phyloP scores from a whole-genome alignment of 2,797 vertebrate species.

The Lagodon rhomboides region DNA sequence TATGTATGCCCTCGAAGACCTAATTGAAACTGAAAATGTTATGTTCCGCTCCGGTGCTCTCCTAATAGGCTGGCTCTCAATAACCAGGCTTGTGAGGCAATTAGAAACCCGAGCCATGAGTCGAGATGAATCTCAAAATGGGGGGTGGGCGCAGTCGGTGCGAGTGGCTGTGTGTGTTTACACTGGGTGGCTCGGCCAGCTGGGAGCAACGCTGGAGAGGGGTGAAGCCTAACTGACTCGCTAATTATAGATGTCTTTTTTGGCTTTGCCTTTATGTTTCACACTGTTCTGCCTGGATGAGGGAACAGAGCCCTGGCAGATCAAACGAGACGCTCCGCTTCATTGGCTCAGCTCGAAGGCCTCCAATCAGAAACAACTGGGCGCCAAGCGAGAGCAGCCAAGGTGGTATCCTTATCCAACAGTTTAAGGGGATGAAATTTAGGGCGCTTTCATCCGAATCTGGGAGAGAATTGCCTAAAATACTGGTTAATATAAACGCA shows the following conservation, averaged over 20 bases:
- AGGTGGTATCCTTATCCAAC: constrained; percentile 64
- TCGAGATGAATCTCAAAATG: constrained; percentile 52
- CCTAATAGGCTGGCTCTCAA: constrained; percentile 82
- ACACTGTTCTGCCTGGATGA: constrained; percentile 59
- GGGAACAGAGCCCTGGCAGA: constrained; percentile 65
- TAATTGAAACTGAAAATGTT: constrained; percentile 91
- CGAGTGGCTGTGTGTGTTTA: constrained; percentile 37
- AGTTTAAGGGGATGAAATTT: constrained; percentile 61
- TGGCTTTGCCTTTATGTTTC: constrained; percentile 58
- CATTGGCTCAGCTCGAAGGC: constrained; percentile 58
- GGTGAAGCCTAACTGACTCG: constrained; percentile 60
- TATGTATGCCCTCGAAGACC: constrained; percentile 82
- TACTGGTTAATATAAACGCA: constrained; percentile 17
- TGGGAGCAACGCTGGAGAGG: constrained; percentile 41
- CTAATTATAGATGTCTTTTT: constrained; percentile 73
- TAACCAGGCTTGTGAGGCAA: constrained; percentile 79
- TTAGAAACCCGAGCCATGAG: constrained; percentile 71
- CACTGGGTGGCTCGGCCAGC: constrained; percentile 40
- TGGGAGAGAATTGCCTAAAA: constrained; percentile 38
- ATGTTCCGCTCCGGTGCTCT: constrained; percentile 83
- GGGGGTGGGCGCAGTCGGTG: constrained; percentile 29
- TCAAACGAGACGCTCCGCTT: constrained; percentile 65
- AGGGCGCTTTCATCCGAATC: constrained; percentile 37
- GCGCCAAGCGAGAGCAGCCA: constrained; percentile 65
- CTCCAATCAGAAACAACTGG: constrained; percentile 62